Base-by-base conservation (phyloP, 2,797 vertebrate species). In the Peromyscus attwateri region DNA sequence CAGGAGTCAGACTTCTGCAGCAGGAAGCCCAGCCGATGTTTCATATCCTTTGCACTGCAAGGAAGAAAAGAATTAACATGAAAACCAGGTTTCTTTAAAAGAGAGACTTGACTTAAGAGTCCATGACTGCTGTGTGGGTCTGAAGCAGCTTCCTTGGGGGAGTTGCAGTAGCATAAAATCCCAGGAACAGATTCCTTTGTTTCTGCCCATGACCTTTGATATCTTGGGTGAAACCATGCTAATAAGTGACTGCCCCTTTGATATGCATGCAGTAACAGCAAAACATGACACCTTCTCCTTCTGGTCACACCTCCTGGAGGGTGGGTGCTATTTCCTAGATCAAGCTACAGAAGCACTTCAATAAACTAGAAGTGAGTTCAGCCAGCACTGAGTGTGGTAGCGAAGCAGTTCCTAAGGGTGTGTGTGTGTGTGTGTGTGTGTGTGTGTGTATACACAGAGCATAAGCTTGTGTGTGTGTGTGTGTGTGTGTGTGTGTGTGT, bases 1-100 rank as follows among this genome's bases (percentile, higher is more conserved):
- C 98, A 98, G 25, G 98, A 98, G 9, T 99, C 99, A 10, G 99
- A 98, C 98, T 99, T 99, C 97, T 99, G 99, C 81, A 99, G 99
- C 87, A 99, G 98, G 97, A 99, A 99, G 60, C 99, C 99, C 40
- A 99, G 98, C 87, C 99, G 99, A 97, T 99, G 99, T 96, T 99
- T 99, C 98, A 99, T 99, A 93, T 99, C 99, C 98, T 99, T 99
- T 91, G 99, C 99, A 55, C 99, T 99, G 98, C 25, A 84, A 95
- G 57, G 68, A 97, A 96, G 16, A 88, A 29, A 21, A 89, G 14
- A 23, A 62, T 66, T 34, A 25, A 55, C 14, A 34, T 16, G 37
- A 49, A 12, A n/a, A 49, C 0, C 8, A 37, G 55, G 9, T 89
- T 31, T 34, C 52, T 46, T 19, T 40, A n/a, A 34, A 25, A 81